Percentiles rank a stretch among this genome's conserved stretches.
These are phyloP conservation scores for Prostheceraeus crozeri DNA, from an alignment of 2,888 invertebrate species.

Conservation along the genomic window DNA sequence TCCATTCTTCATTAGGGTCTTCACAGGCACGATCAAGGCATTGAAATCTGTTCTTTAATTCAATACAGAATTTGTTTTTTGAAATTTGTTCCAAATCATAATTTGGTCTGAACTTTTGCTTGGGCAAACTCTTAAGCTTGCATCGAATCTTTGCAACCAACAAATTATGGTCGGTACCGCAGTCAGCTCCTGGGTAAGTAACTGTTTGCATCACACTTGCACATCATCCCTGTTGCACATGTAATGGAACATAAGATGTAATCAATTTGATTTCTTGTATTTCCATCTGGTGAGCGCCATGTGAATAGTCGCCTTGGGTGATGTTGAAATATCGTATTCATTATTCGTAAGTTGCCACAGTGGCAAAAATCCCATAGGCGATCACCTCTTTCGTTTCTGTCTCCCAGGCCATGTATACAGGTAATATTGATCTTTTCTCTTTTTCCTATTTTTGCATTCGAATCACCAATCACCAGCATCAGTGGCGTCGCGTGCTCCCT, in stretches of 20 bases:
- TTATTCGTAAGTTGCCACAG: not conserved
- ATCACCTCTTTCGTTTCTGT: constrained; percentile 40
- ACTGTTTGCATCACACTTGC: too few species aligned
- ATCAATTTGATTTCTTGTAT: constrained; percentile 15
- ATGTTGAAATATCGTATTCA: constrained; percentile 6
- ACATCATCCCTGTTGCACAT: too few species aligned
- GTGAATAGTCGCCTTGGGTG: constrained; percentile 2
- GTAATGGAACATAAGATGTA: too few species aligned
- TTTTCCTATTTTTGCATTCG: constrained; percentile 42
- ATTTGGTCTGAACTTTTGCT: not conserved
- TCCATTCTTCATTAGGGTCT: too few species aligned
- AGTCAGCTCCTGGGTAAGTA: constrained; percentile 9
- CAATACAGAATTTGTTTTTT: too few species aligned
- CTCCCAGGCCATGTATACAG: too few species aligned
- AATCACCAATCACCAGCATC: constrained; percentile 40
- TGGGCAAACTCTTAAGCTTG: not conserved
- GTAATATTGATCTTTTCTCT: constrained; percentile 27
- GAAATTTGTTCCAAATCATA: constrained; percentile 13
- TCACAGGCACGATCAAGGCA: too few species aligned
- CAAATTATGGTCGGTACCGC: constrained; percentile 11
- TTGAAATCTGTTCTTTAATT: too few species aligned
- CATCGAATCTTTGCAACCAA: not conserved
- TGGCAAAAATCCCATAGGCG: constrained; percentile 38
- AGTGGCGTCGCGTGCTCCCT: too few species aligned
- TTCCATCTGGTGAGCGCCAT: constrained; percentile 19